Evolutionary conservation across 2,797 vertebrate genomes (phyloP).

Genomic region (Bucorvus abyssinicus): DNA sequence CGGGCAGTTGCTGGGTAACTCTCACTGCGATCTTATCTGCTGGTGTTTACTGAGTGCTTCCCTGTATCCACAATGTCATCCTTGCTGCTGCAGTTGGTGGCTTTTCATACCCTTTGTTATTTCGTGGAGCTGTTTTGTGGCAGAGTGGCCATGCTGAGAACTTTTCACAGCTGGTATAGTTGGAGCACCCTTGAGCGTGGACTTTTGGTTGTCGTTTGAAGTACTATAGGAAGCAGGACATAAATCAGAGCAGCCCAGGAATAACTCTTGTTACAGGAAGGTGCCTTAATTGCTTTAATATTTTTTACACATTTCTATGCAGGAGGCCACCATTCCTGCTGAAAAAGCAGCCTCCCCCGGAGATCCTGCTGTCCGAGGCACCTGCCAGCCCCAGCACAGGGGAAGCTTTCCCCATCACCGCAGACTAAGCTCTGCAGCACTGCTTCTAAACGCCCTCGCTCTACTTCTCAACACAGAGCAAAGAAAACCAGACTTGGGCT

Average conservation of each 20-base stretch:
- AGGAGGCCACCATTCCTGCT: neutral
- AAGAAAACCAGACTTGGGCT: neutral
- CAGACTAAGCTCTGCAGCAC: neutral
- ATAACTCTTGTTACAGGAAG: neutral
- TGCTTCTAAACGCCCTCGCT: neutral
- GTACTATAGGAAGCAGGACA: neutral
- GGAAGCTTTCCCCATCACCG: neutral
- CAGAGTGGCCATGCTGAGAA: neutral
- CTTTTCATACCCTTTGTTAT: neutral
- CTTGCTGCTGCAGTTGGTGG: neutral
- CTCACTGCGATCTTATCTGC: neutral
- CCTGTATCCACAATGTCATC: fast-evolving
- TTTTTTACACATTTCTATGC: neutral
- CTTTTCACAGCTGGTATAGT: neutral
- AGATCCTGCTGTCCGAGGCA: neutral
- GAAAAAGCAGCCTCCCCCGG: neutral
- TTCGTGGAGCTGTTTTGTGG: neutral
- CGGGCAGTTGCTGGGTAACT: neutral
- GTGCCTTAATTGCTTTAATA: neutral
- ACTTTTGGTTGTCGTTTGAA: neutral
- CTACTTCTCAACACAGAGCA: neutral
- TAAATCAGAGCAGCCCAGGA: neutral
- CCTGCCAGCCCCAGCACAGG: neutral
- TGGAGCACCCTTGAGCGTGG: neutral
- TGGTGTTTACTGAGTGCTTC: neutral